These are phyloP conservation scores for Oscheius myriophilus DNA, from an alignment of 2,888 invertebrate species.

Conservation along the genomic window DNA sequence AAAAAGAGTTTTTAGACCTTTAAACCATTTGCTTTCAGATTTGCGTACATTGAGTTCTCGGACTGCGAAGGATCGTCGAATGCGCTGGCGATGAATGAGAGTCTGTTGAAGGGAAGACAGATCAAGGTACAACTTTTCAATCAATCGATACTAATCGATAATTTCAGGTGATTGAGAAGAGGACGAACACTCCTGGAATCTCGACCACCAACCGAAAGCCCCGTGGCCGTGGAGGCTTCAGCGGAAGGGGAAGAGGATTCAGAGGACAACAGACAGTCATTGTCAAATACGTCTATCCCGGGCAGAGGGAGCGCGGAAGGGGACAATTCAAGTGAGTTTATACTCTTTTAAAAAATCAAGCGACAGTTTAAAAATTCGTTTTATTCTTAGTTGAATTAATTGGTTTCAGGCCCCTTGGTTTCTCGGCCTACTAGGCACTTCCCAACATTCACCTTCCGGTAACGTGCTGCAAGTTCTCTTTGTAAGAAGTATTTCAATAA, in stretches of 20 bases:
- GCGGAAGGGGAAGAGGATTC: constrained; percentile 73
- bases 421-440: too few relatives aligned
- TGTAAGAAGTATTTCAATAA: too few relatives aligned
- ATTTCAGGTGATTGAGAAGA: constrained; percentile 88
- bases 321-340: too few relatives aligned
- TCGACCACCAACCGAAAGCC: constrained; percentile 88
- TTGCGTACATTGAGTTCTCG: constrained; percentile 98
- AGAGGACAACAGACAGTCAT: constrained; percentile 33
- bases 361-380: too few relatives aligned
- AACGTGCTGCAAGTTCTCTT: too few relatives aligned
- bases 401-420: too few relatives aligned
- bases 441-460: too few relatives aligned
- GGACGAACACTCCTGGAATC: constrained; percentile 96
- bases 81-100: constrained; percentile 97
- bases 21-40: constrained; percentile 73
- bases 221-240: constrained; percentile 62
- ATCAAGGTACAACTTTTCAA: constrained; percentile 82
- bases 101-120: constrained; percentile 94
- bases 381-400: too few relatives aligned
- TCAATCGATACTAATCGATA: neutral
- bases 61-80: constrained; percentile 97
- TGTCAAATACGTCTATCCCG: constrained; percentile 62
- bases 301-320: constrained; percentile 45
- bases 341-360: too few relatives aligned
- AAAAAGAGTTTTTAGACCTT: constrained; percentile 6